These are phyloP conservation scores for Emydura subglobosa DNA, from an alignment of 2,113 vertebrate genomes.

Conservation along the genomic window DNA sequence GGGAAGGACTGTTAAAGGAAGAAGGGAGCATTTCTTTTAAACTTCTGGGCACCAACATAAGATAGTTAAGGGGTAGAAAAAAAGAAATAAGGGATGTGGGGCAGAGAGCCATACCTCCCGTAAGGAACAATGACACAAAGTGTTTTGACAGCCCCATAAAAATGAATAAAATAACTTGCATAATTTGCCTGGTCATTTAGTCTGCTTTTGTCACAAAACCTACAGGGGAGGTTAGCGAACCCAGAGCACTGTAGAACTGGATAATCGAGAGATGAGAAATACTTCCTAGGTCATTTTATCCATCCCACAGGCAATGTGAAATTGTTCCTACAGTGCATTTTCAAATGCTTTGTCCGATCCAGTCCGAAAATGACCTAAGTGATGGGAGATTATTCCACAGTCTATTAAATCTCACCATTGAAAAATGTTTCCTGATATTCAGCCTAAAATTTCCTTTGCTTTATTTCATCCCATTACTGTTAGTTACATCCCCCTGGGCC, in stretches of 20 bases:
- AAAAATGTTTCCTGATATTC: conserved; percentile 22
- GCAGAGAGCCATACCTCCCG: neutral
- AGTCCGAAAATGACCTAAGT: conserved; percentile 17
- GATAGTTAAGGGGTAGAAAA: neutral
- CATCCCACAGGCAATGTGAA: conserved; percentile 4
- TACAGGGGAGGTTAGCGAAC: conserved; percentile 17
- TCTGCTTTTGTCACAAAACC: conserved; percentile 4
- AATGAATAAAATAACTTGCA: conserved; percentile 19
- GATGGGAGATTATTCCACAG: conserved; percentile 30
- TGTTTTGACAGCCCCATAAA: neutral
- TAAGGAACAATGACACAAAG: neutral
- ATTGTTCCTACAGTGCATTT: neutral
- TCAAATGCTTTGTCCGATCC: neutral
- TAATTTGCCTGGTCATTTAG: neutral
- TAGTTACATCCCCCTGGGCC: neutral
- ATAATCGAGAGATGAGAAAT: conserved; percentile 31
- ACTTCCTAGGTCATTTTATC: neutral
- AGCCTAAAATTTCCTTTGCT: conserved; percentile 24
- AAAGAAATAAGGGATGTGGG: fast-evolving
- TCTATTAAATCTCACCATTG: neutral
- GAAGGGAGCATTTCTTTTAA: neutral
- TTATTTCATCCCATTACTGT: conserved; percentile 14
- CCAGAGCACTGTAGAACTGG: neutral
- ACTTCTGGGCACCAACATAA: neutral
- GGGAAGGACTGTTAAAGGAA: neutral